Evolutionary conservation across 2,113 vertebrate genomes (phyloP).

Genomic region (Aleadryas rufinucha): DNA sequence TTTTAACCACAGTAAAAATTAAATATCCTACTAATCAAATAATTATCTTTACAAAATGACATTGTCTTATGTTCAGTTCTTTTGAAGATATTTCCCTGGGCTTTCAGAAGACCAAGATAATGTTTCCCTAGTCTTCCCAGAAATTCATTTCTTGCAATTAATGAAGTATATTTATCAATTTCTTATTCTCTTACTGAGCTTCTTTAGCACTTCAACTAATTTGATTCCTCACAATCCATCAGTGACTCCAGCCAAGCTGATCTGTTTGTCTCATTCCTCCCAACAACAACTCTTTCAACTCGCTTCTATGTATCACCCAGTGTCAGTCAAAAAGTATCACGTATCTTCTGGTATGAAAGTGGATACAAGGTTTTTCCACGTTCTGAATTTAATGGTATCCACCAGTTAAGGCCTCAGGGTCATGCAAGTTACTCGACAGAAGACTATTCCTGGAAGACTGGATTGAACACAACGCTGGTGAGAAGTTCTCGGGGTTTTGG

Average conservation of each 20-base stretch:
- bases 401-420: not conserved
- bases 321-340: not conserved
- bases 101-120: not conserved
- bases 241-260: not conserved
- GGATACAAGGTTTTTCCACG: not conserved
- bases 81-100: not conserved
- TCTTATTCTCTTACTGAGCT: not conserved
- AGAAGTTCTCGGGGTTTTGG: not conserved
- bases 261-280: not conserved
- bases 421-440: fast-evolving
- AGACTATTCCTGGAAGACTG: not conserved
- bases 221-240: not conserved
- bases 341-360: fast-evolving
- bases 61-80: not conserved
- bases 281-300: not conserved
- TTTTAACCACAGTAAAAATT: not conserved
- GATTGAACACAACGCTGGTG: not conserved
- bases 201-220: not conserved
- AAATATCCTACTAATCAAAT: not conserved
- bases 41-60: not conserved
- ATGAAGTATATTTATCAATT: not conserved
- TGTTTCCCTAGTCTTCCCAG: not conserved
- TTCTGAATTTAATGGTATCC: not conserved
- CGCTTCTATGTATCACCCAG: not conserved
- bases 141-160: not conserved